Conservation (phyloP, 2,113 vertebrate genomes). For the Microcebus ravelobensis region DNA sequence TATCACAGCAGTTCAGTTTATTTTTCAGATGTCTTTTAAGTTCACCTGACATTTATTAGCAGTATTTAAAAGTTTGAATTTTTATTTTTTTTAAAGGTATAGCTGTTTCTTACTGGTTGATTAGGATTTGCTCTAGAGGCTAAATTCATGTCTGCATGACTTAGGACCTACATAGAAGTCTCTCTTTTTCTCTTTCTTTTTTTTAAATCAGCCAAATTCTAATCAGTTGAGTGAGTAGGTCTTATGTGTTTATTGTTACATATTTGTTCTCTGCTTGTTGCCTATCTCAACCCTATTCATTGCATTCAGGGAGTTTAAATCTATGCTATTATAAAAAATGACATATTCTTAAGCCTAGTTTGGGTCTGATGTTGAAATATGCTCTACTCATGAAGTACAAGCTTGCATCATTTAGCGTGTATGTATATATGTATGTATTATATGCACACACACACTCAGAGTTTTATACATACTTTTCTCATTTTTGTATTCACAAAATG, state of each 20-base stretch:
- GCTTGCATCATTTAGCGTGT: not conserved
- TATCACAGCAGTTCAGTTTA: not conserved
- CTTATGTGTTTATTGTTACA: constrained; percentile 10
- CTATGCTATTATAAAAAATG: constrained; percentile 8
- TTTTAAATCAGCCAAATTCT: not conserved
- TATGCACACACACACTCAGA: not conserved
- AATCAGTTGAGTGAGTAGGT: not conserved
- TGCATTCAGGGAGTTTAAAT: constrained; percentile 43
- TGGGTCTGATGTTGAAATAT: constrained; percentile 31
- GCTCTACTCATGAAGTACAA: not conserved
- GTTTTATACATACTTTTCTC: constrained; percentile 11
- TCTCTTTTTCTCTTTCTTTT: not conserved
- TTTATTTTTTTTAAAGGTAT: not conserved
- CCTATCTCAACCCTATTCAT: not conserved
- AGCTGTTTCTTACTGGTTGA: constrained; percentile 16
- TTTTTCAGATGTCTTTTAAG: constrained; percentile 26
- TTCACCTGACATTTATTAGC: not conserved
- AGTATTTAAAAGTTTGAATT: constrained; percentile 13
- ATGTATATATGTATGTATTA: not conserved
- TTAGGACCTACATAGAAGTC: not conserved
- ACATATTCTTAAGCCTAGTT: not conserved
- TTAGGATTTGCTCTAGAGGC: constrained; percentile 7
- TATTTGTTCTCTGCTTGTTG: constrained; percentile 40
- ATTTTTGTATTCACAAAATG: constrained; percentile 40
- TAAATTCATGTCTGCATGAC: not conserved